phyloP scores from a whole-genome alignment of 2,888 invertebrate genomes.

The Cotesia congregata region DNA sequence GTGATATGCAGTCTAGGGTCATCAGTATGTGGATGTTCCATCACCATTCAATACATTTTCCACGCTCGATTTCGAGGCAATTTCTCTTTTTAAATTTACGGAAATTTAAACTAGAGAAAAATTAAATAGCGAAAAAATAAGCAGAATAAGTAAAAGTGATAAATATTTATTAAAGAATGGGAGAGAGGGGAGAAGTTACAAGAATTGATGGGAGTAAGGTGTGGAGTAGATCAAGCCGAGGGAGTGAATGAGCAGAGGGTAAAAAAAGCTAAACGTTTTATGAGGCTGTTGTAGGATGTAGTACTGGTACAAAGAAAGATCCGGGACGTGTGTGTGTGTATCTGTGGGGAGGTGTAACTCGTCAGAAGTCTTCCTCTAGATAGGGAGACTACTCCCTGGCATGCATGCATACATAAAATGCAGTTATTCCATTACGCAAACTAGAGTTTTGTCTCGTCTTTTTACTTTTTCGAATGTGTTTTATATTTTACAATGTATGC shows the following conservation, averaged over 20 bases:
- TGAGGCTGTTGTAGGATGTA: slow-evolving; percentile 28
- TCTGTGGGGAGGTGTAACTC: slow-evolving; percentile 30
- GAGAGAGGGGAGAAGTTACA: neutral
- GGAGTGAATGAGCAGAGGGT: slow-evolving; percentile 11
- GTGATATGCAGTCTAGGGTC: slow-evolving; percentile 24
- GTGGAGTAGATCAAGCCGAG: slow-evolving; percentile 3
- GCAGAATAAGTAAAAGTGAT: neutral
- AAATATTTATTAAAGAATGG: neutral
- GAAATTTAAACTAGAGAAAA: slow-evolving; percentile 2
- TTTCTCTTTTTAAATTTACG: neutral
- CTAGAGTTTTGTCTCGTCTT: neutral
- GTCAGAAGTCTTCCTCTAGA: slow-evolving; percentile 20
- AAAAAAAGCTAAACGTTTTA: slow-evolving; percentile 40
- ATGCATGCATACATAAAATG: slow-evolving; percentile 17
- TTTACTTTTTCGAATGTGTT: slow-evolving; percentile 20
- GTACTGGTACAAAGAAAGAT: no score
- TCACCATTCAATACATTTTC: slow-evolving; percentile 35
- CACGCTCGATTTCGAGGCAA: slow-evolving; percentile 36
- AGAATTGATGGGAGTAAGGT: neutral
- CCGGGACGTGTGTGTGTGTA: no score
- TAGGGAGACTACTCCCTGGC: neutral
- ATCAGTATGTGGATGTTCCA: slow-evolving; percentile 3
- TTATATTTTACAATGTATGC: slow-evolving; percentile 46
- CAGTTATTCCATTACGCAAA: slow-evolving; percentile 34
- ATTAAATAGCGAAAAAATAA: neutral